phyloP scores from a whole-genome alignment of 2,888 invertebrate species.

The Zootermopsis nevadensis region DNA sequence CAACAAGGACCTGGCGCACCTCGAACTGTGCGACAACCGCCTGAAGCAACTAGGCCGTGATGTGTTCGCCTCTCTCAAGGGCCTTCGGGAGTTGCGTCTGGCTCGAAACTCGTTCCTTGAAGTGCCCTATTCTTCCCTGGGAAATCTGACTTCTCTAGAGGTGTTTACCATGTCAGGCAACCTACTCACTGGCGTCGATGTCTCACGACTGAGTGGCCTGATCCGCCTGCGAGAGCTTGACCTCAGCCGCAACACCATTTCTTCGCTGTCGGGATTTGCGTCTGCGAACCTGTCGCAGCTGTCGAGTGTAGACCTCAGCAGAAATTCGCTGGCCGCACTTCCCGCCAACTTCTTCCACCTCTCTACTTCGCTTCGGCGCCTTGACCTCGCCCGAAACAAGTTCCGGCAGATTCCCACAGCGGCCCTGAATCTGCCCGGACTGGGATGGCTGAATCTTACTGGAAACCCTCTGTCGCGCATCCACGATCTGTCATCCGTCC shows the following conservation, averaged over 20 bases:
- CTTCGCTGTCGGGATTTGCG: constrained; percentile 80
- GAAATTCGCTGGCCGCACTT: constrained; percentile 78
- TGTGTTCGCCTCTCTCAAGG: constrained; percentile 79
- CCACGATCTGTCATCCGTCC: constrained; percentile 75
- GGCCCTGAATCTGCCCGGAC: constrained; percentile 77
- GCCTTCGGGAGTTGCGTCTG: constrained; percentile 80
- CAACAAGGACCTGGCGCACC: constrained; percentile 80
- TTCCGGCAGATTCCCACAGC: constrained; percentile 83
- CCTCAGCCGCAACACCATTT: constrained; percentile 61
- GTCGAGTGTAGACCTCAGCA: constrained; percentile 79
- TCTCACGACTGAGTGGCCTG: constrained; percentile 80
- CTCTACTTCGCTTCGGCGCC: constrained; percentile 76
- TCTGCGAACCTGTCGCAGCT: constrained; percentile 80
- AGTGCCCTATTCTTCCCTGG: constrained; percentile 82
- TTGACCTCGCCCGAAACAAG: constrained; percentile 82
- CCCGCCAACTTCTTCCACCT: constrained; percentile 85
- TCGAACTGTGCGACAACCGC: constrained; percentile 79
- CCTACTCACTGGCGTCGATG: constrained; percentile 71
- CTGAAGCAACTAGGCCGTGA: constrained; percentile 75
- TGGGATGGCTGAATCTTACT: constrained; percentile 84
- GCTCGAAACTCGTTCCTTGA: constrained; percentile 79
- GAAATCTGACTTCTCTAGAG: constrained; percentile 81
- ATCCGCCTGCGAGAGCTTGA: constrained; percentile 80
- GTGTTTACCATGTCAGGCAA: constrained; percentile 49
- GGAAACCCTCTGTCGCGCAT: constrained; percentile 83